A percentile compares a stretch with the other conserved stretches of the same genome.
These are phyloP conservation scores for Pandemis cinnamomeana DNA, from an alignment of 2,888 invertebrate species.

Conservation along the genomic window DNA sequence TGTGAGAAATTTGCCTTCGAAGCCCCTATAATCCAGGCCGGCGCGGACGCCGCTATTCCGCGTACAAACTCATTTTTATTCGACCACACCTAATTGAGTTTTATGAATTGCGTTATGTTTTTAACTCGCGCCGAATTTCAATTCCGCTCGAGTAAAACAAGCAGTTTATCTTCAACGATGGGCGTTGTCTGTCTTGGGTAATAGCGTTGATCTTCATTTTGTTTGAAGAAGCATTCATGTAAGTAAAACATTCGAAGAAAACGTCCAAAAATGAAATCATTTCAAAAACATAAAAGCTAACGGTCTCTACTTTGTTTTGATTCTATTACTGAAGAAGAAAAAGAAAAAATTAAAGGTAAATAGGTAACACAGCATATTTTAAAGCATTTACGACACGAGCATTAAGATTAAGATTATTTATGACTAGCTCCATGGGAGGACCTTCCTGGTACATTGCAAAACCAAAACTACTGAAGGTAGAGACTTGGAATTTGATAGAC, in stretches of 20 bases:
- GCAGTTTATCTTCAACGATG: conserved; percentile 25
- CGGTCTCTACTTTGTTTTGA: too few relatives aligned
- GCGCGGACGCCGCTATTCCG: conserved; percentile 3
- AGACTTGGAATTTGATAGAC: too few relatives aligned
- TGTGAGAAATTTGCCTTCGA: not conserved
- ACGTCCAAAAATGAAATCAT: too few relatives aligned
- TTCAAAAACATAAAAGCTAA: too few relatives aligned
- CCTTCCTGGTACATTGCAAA: too few relatives aligned
- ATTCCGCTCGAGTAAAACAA: conserved; percentile 29
- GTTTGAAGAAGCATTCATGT: not conserved
- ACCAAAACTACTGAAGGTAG: too few relatives aligned
- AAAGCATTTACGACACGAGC: too few relatives aligned
- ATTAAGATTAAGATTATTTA: too few relatives aligned
- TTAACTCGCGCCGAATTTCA: conserved; percentile 23
- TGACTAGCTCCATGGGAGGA: too few relatives aligned
- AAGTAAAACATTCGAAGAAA: not conserved
- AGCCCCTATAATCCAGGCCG: not conserved
- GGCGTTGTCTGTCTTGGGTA: not conserved
- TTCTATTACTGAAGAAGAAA: too few relatives aligned
- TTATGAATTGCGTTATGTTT: conserved; percentile 28
- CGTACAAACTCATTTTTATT: conserved; percentile 28
- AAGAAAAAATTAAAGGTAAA: too few relatives aligned
- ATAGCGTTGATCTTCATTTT: conserved; percentile 5
- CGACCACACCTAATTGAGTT: conserved; percentile 37
- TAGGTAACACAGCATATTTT: too few relatives aligned